Conservation (phyloP, 2,797 vertebrate genomes). For the Oreochromis grahami region DNA sequence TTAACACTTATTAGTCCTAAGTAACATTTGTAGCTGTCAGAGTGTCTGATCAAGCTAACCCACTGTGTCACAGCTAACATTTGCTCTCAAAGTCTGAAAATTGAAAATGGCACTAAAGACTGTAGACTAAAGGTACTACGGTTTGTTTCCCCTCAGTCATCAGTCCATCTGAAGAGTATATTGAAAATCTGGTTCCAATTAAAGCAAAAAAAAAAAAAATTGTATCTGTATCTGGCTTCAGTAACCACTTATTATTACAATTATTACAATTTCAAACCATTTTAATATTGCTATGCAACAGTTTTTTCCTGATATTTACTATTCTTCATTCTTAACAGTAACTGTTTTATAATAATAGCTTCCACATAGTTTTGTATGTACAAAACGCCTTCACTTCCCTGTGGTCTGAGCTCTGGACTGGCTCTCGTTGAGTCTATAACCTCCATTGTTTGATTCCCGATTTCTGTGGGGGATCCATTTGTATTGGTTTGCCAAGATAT, state of each 20-base stretch:
- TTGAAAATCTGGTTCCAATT: not conserved
- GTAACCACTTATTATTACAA: not conserved
- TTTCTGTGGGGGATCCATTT: slow-evolving; percentile 33
- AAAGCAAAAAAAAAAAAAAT: not conserved
- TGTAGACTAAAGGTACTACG: not conserved
- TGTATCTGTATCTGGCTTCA: not conserved
- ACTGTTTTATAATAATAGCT: not conserved
- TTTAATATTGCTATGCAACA: not conserved
- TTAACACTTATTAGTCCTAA: not conserved
- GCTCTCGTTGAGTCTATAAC: slow-evolving; percentile 25
- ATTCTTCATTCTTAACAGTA: not conserved
- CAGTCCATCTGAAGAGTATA: not conserved
- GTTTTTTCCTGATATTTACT: not conserved
- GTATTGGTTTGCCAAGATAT: slow-evolving; percentile 44
- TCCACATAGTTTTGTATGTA: slow-evolving; percentile 11
- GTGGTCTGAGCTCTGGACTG: not conserved
- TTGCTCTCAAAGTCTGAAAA: not conserved
- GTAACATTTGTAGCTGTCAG: not conserved
- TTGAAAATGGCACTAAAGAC: not conserved
- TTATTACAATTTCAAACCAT: not conserved
- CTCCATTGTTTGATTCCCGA: slow-evolving; percentile 31
- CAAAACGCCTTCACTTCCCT: slow-evolving; percentile 24
- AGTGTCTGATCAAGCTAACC: not conserved
- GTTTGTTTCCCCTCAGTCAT: not conserved
- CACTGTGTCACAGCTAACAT: not conserved